A percentile compares a stretch with the other conserved stretches of the same genome.
Conservation (phyloP, 2,113 vertebrate species). For the Scalopus aquaticus region DNA sequence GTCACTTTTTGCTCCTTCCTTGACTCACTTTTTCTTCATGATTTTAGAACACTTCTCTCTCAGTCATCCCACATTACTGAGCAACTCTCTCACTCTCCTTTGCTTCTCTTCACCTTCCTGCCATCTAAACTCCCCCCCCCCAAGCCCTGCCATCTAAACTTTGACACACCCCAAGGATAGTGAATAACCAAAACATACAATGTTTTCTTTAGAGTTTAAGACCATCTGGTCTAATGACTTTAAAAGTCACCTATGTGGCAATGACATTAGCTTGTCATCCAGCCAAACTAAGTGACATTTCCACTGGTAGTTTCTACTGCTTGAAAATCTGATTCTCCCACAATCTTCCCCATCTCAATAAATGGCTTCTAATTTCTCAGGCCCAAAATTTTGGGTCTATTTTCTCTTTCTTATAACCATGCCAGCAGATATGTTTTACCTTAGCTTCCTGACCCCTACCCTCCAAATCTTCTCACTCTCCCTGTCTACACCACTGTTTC, state of each 20-base stretch:
- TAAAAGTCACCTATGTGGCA: neutral
- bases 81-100: neutral
- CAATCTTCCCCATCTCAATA: neutral
- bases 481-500: neutral
- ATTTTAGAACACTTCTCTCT: neutral
- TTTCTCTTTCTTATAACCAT: neutral
- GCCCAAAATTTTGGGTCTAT: neutral
- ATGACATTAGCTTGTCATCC: neutral
- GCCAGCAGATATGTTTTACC: neutral
- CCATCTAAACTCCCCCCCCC: no score
- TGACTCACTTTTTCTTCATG: neutral
- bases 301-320: neutral
- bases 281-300: neutral
- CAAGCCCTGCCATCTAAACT: neutral
- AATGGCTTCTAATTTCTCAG: neutral
- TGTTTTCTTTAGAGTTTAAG: neutral
- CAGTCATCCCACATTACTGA: neutral
- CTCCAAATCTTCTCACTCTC: neutral
- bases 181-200: no score
- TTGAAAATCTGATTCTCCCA: neutral
- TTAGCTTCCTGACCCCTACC: neutral
- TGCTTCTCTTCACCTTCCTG: neutral
- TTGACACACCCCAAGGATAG: neutral
- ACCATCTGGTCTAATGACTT: neutral
- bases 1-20: neutral